These are phyloP conservation scores for Cephalopholis sonnerati DNA, from an alignment of 2,113 vertebrate species.

Conservation along the genomic window DNA sequence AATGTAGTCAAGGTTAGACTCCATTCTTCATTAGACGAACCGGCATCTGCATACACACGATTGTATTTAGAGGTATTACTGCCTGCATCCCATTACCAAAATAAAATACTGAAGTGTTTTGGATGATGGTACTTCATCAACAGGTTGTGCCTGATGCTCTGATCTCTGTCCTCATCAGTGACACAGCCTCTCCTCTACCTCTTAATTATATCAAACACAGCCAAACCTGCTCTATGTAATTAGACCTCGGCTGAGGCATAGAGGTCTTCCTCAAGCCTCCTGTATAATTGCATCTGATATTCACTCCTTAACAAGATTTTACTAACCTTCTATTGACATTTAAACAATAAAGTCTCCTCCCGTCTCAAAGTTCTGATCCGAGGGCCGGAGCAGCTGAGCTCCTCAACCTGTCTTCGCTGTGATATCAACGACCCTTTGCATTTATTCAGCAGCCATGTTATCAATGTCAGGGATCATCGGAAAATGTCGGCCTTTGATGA, in stretches of 20 bases:
- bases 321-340: slow-evolving; percentile 54
- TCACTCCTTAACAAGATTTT: slow-evolving; percentile 60
- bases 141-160: slow-evolving; percentile 58
- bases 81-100: slow-evolving; percentile 41
- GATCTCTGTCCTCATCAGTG: slow-evolving; percentile 61
- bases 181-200: slow-evolving; percentile 55
- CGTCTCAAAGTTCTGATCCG: slow-evolving; percentile 8
- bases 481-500: background rate
- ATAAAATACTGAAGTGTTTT: slow-evolving; percentile 55
- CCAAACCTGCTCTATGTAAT: slow-evolving; percentile 62
- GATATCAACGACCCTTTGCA: slow-evolving; percentile 7
- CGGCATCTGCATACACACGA: slow-evolving; percentile 27
- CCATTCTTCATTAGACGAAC: background rate
- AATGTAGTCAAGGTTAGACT: background rate
- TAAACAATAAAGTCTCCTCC: slow-evolving; percentile 39
- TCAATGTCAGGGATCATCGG: slow-evolving; percentile 22
- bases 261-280: slow-evolving; percentile 29
- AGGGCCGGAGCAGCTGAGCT: slow-evolving; percentile 6
- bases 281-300: slow-evolving; percentile 62
- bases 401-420: background rate
- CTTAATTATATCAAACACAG: slow-evolving; percentile 65
- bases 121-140: slow-evolving; percentile 45
- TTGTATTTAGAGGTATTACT: slow-evolving; percentile 31
- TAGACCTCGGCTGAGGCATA: slow-evolving; percentile 54
- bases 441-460: slow-evolving; percentile 27